A percentile compares a stretch with the other conserved stretches of the same genome.
Evolutionary conservation across 2,113 vertebrate species (phyloP).

Genomic region (Burhinus oedicnemus): DNA sequence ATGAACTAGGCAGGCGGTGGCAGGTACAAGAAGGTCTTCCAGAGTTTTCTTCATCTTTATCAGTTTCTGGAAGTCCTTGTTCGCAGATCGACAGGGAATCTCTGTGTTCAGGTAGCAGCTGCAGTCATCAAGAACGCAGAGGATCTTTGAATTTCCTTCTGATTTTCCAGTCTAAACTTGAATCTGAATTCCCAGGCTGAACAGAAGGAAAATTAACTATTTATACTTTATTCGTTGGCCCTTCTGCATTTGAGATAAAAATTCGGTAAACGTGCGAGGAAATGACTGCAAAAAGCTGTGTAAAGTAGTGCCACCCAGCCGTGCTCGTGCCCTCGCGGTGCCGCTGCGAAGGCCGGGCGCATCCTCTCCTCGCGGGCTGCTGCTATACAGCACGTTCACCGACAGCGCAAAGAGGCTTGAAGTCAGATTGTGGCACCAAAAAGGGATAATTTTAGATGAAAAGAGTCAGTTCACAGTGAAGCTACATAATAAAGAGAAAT

Average conservation of each 20-base stretch:
- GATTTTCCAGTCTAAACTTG: constrained; percentile 52
- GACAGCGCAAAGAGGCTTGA: constrained; percentile 12
- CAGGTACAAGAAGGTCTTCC: constrained; percentile 61
- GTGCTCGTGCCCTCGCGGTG: neutral
- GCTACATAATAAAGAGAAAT: neutral
- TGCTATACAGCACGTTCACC: neutral
- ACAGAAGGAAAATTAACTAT: constrained; percentile 49
- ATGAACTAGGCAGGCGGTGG: constrained; percentile 48
- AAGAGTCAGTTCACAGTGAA: constrained; percentile 7
- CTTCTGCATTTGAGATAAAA: neutral
- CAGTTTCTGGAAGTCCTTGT: constrained; percentile 56
- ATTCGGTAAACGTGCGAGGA: neutral
- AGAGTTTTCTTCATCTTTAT: constrained; percentile 62
- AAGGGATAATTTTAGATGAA: constrained; percentile 42
- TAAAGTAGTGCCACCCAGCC: neutral
- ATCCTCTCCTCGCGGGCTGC: neutral
- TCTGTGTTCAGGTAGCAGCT: constrained; percentile 47
- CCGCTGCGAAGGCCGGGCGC: neutral
- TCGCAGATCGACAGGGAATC: constrained; percentile 60
- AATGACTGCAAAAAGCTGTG: neutral
- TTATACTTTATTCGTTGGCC: constrained; percentile 54
- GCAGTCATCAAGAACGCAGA: constrained; percentile 60
- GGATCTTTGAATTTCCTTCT: constrained; percentile 68
- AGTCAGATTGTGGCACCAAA: constrained; percentile 29
- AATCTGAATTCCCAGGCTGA: constrained; percentile 55